phyloP scores from a whole-genome alignment of 2,888 invertebrate genomes.

The Malacosoma neustria region DNA sequence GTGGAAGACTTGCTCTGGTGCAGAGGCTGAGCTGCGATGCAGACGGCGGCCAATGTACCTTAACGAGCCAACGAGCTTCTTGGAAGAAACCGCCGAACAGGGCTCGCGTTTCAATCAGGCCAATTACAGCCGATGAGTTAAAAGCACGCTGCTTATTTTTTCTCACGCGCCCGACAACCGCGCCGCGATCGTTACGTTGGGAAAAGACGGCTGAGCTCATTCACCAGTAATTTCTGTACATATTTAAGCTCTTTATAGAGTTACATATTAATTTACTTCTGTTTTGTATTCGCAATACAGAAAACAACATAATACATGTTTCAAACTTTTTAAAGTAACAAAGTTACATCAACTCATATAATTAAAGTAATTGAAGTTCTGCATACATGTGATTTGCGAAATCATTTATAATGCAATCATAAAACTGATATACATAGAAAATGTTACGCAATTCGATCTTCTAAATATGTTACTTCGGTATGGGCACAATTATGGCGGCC shows the following conservation, averaged over 20 bases:
- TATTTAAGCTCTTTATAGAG: no score
- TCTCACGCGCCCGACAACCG: slow-evolving; percentile 36
- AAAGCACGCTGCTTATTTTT: slow-evolving; percentile 51
- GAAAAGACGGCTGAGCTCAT: background rate
- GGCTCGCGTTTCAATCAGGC: slow-evolving; percentile 68
- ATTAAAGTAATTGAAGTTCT: no score
- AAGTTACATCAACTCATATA: no score
- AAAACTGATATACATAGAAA: no score
- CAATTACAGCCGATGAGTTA: slow-evolving; percentile 60
- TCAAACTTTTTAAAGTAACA: no score
- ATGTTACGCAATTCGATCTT: background rate
- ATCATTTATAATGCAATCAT: no score
- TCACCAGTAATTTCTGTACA: background rate
- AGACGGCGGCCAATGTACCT: slow-evolving; percentile 36
- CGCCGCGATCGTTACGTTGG: slow-evolving; percentile 2
- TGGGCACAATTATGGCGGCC: background rate
- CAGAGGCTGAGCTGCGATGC: slow-evolving; percentile 32
- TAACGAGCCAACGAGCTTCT: slow-evolving; percentile 58
- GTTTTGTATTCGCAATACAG: no score
- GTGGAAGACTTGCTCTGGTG: slow-evolving; percentile 25
- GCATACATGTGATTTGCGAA: no score
- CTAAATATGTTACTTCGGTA: background rate
- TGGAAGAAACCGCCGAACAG: slow-evolving; percentile 51
- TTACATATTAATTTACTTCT: no score
- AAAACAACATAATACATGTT: no score